Conservation (phyloP, 2,113 vertebrate species). For the Symphodus melops region DNA sequence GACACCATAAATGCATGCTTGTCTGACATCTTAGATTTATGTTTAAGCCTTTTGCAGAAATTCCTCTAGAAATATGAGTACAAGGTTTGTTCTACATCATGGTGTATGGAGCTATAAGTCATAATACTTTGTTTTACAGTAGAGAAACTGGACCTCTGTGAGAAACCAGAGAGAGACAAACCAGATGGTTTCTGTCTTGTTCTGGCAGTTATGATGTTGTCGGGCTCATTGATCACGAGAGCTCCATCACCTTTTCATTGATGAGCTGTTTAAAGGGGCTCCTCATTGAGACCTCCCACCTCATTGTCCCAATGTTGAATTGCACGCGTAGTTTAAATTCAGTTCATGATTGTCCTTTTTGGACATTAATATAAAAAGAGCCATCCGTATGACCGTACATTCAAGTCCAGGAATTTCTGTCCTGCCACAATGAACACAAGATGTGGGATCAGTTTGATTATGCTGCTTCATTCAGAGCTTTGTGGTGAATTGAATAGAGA, state of each 20-base stretch:
- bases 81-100: conserved; percentile 5
- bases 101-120: conserved; percentile 7
- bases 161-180: conserved; percentile 24
- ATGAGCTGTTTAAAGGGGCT: conserved; percentile 11
- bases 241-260: conserved; percentile 15
- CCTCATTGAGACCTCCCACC: background rate
- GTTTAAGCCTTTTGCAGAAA: conserved; percentile 41
- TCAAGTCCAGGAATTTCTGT: conserved; percentile 53
- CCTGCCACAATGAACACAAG: conserved; percentile 63
- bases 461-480: conserved; percentile 46
- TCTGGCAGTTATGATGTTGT: conserved; percentile 16
- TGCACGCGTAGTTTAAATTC: background rate
- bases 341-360: background rate
- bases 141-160: conserved; percentile 9
- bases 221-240: conserved; percentile 10
- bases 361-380: conserved; percentile 3
- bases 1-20: conserved; percentile 29
- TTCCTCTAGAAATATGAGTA: conserved; percentile 26
- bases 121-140: background rate
- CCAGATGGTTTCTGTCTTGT: conserved; percentile 30
- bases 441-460: conserved; percentile 76
- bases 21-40: conserved; percentile 49
- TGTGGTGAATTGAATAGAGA: conserved; percentile 54
- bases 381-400: conserved; percentile 37
- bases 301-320: conserved; percentile 8